These are phyloP conservation scores for Oncorhynchus clarkii DNA, from an alignment of 2,113 vertebrate species.

Conservation along the genomic window DNA sequence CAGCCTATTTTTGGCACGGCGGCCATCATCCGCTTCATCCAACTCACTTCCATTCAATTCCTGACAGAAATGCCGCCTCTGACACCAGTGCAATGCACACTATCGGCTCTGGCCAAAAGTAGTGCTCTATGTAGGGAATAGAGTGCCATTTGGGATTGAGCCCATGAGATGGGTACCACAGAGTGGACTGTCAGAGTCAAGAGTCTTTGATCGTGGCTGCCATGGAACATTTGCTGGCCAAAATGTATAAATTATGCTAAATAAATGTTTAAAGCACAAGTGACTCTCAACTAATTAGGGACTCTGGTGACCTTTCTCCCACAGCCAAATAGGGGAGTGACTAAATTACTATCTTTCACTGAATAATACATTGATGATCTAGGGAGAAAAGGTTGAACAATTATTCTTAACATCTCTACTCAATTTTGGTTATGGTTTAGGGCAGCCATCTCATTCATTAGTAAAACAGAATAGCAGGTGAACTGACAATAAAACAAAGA, in stretches of 20 bases:
- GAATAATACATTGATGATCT: not conserved
- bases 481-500: not conserved
- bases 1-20: conserved; percentile 16
- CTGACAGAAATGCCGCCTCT: conserved; percentile 16
- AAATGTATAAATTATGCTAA: too few species aligned
- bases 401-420: not conserved
- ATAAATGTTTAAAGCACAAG: too few species aligned
- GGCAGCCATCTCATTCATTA: not conserved
- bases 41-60: conserved; percentile 10
- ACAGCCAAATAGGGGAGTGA: conserved; percentile 6
- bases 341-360: not conserved
- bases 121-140: too few species aligned
- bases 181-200: too few species aligned
- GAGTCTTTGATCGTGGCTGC: too few species aligned
- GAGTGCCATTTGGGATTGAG: too few species aligned
- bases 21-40: conserved; percentile 18
- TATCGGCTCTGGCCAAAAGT: too few species aligned
- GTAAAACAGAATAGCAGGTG: not conserved
- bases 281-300: not conserved
- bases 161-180: too few species aligned
- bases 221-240: too few species aligned
- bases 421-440: not conserved
- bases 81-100: too few species aligned
- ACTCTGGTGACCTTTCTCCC: conserved; percentile 21
- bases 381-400: not conserved